These are phyloP conservation scores for Acanthosepion lycidas DNA, from an alignment of 2,888 invertebrate species.

Conservation along the genomic window DNA sequence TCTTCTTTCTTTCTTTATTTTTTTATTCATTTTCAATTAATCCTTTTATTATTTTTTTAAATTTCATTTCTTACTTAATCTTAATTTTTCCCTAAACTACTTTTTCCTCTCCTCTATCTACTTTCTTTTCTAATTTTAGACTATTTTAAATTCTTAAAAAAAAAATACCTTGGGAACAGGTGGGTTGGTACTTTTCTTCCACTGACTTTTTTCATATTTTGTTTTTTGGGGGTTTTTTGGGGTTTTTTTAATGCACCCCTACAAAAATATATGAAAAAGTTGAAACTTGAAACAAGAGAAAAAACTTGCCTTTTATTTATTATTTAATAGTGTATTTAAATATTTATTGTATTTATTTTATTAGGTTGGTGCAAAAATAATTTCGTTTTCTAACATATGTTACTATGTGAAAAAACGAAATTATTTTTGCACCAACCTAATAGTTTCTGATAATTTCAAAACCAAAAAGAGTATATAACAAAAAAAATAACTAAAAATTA, in stretches of 20 bases:
- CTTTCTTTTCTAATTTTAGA: background rate
- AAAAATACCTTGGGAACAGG: no score
- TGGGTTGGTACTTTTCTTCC: background rate
- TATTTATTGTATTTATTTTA: constrained; percentile 1
- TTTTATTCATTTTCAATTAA: background rate
- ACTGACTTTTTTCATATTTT: background rate
- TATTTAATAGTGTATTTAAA: background rate
- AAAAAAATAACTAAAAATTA: background rate
- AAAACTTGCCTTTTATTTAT: background rate
- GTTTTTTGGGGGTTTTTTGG: background rate
- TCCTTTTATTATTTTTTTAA: background rate
- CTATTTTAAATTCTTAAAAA: no score
- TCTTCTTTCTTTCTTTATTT: background rate
- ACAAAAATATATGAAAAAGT: no score
- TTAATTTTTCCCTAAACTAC: background rate
- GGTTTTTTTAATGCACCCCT: background rate
- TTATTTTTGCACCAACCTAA: no score
- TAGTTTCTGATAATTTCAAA: background rate
- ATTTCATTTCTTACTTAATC: background rate
- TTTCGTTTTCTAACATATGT: no score
- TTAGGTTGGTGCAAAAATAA: no score
- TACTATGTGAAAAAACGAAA: no score
- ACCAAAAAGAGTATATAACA: background rate
- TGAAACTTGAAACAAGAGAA: background rate
- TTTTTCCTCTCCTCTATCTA: background rate